Evolutionary conservation across 2,888 invertebrate genomes (phyloP), one percentile per base, ranked within the genome.

Genomic region (Tenthredo livida): DNA sequence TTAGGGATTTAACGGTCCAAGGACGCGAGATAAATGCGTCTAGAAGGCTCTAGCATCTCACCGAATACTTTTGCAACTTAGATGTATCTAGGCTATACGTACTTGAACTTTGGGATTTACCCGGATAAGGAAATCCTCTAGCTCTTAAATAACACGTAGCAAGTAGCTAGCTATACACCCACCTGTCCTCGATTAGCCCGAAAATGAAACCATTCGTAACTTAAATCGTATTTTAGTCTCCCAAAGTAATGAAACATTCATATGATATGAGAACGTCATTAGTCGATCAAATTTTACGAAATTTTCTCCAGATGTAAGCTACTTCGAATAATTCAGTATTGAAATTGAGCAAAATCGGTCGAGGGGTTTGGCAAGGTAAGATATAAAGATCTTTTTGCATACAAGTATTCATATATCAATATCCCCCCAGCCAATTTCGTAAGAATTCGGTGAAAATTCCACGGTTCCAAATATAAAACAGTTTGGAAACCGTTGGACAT

Each of bases 21-120:
- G 40, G 37, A 61, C 61, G 61, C 40, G 58, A 80, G 61, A 80
- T 40, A 61, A 80, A 80, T 80, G 80, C 80, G 80, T 80, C 80
- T 80, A 40, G 40, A 61, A 37, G 29, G 43, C 73, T 33, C 17
- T n/a, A 17, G 77, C 50, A 54, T 29, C 77, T 67, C 67, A 33
- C 47, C 29, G 33, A 33, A 77, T 50, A 77, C 54, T n/a, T 77
- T 12, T 43, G 40, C 72, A 73, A 33, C 67, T 67, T 67, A 33
- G 17, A 33, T 29, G 67, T 67, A 67, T 15, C 67, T 17, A 33
- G 67, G 29, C 61, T 29, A 12, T 17, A 33, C 7, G 33, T 17
- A 33, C 67, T 67, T 33, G 29, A 67, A 67, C 33, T 33, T 67
- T 67, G 2, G 29, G 29, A 61, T 25, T 61, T 12, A 29, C 33